Conservation (phyloP, 2,888 invertebrate species). For the Macaria liturata region DNA sequence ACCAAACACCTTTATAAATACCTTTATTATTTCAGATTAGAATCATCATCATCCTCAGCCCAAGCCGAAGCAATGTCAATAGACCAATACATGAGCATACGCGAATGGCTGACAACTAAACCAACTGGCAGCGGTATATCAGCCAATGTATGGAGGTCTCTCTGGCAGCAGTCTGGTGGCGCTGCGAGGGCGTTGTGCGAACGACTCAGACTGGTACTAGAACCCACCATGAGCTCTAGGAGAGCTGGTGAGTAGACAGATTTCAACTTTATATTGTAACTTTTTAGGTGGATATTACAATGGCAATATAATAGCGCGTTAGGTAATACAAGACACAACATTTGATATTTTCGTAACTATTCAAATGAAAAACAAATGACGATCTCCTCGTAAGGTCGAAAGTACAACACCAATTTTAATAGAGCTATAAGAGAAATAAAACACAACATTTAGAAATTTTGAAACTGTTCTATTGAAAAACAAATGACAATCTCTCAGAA, state of each 20-base stretch:
- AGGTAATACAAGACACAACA: too few species aligned
- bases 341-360: too few species aligned
- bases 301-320: too few species aligned
- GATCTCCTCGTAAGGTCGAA: too few species aligned
- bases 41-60: conserved; percentile 42
- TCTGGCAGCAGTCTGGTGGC: conserved; percentile 80
- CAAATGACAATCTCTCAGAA: too few species aligned
- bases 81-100: conserved; percentile 62
- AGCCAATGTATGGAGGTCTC: conserved; percentile 84
- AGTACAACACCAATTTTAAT: too few species aligned
- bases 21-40: conserved; percentile 41
- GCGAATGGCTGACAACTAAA: conserved; percentile 51
- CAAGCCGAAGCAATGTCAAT: conserved; percentile 55
- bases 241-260: conserved; percentile 78
- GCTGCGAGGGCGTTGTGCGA: conserved; percentile 89
- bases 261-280: too few species aligned
- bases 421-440: too few species aligned
- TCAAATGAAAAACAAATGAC: too few species aligned
- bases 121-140: conserved; percentile 36
- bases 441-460: too few species aligned
- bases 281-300: too few species aligned
- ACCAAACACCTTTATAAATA: background rate
- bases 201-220: conserved; percentile 95
- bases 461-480: too few species aligned
- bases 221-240: conserved; percentile 96